Evolutionary conservation across 2,888 invertebrate species (phyloP), one percentile per base, ranked within the genome.

Genomic region (Acronicta psi): DNA sequence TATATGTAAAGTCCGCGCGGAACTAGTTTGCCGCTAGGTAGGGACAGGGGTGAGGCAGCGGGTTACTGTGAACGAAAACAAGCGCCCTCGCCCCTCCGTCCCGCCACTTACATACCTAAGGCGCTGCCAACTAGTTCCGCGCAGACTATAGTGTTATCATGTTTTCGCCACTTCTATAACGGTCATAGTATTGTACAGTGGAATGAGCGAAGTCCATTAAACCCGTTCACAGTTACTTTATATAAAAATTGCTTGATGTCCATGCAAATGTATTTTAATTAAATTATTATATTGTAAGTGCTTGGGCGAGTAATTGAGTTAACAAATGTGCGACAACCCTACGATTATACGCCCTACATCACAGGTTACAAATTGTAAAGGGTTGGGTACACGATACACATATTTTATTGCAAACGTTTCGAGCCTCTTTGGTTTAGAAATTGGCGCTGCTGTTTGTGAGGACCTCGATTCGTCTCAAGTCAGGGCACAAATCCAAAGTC

Each of bases 301-400:
- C 14, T n/a, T 25, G 1, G 14, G 18, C 23, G 13, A 2, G 25
- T 62, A 62, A 67, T 62, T 44, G 63, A 68, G 63, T 62, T 68
- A 68, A 68, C 63, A 63, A 58, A 68, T 63, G 57, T 53, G 42
- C 31, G 13, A n/a, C 37, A 51, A 18, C 50, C 53, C 50, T 54
- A 57, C 51, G 13, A 54, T 68, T 63, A 63, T 8, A 23, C 14
- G 20, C 20, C 17, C 43, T 63, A 43, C 47, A 67, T 54, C 58
- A 38, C 44, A 7, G 31, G 47, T 57, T 58, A 62, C 34, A 68
- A 58, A 36, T 34, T 51, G n/a, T 68, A 51, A 58, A 4, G 67
- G 37, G 0, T 31, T 25, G 40, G 0, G 1, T 34, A 55, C 2
- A 55, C 25, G 13, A 17, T 6, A 34, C 6, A 13, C 2, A 10